These are phyloP conservation scores for Catamblyrhynchus diadema DNA, from an alignment of 2,797 vertebrate genomes.

Conservation along the genomic window DNA sequence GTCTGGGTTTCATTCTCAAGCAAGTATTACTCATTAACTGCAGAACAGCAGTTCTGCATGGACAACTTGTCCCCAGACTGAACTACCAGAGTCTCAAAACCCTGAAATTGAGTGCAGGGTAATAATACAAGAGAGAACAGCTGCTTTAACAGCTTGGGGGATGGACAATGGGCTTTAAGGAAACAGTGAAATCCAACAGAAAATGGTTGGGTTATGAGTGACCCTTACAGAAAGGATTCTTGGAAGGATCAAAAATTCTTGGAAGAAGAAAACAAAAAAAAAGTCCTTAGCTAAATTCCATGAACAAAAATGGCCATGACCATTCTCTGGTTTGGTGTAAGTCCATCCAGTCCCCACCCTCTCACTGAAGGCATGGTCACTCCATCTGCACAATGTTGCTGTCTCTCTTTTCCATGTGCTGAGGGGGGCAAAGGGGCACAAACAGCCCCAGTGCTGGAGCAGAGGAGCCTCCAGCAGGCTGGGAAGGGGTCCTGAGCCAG, in stretches of 20 bases:
- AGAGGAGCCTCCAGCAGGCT: background rate
- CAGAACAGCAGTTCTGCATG: background rate
- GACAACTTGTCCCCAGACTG: background rate
- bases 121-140: background rate
- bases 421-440: background rate
- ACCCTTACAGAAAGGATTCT: background rate
- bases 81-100: background rate
- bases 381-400: background rate
- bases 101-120: background rate
- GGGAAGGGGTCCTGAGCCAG: background rate
- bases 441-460: background rate
- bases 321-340: background rate
- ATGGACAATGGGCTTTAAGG: background rate
- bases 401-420: background rate
- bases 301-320: background rate
- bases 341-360: too few relatives aligned
- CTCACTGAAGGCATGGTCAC: fast-evolving
- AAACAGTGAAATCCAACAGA: background rate
- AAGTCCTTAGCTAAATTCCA: background rate
- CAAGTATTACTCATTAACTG: background rate
- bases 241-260: background rate
- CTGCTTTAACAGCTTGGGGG: background rate
- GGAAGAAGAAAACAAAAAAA: background rate
- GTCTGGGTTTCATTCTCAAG: background rate
- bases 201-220: background rate